Evolutionary conservation across 2,113 vertebrate genomes (phyloP).

Genomic region (Lamprologus speciosus): DNA sequence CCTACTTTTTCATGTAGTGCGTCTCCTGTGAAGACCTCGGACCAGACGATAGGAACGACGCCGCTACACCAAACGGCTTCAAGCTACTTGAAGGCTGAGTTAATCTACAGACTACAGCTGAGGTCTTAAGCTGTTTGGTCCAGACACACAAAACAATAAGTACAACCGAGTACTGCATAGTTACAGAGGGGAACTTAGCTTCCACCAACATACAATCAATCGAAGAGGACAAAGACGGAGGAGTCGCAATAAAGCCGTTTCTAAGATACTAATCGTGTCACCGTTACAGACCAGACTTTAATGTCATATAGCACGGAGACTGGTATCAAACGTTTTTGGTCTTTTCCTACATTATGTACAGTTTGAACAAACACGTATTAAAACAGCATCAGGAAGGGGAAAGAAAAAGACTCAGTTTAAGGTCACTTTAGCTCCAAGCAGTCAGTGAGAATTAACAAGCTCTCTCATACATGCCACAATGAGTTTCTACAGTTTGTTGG

Average conservation of each 20-base stretch:
- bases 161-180: slow-evolving; percentile 55
- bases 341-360: slow-evolving; percentile 26
- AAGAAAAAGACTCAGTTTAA: slow-evolving; percentile 19
- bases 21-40: background rate
- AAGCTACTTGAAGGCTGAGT: background rate
- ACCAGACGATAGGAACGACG: background rate
- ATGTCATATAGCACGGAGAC: slow-evolving; percentile 20
- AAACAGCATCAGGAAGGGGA: background rate
- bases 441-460: background rate
- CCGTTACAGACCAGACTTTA: background rate
- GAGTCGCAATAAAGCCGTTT: slow-evolving; percentile 1
- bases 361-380: background rate
- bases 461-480: background rate
- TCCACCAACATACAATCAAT: slow-evolving; percentile 43
- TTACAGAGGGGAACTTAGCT: slow-evolving; percentile 15
- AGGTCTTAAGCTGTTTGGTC: slow-evolving; percentile 20
- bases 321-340: slow-evolving; percentile 29
- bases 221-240: slow-evolving; percentile 1
- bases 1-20: background rate
- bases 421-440: slow-evolving; percentile 54
- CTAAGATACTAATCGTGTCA: background rate
- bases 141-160: slow-evolving; percentile 13
- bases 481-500: background rate
- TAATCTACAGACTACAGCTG: slow-evolving; percentile 3
- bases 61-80: background rate